These are phyloP conservation scores for Epinephelus awoara DNA, from an alignment of 2,797 vertebrate species.

Conservation along the genomic window DNA sequence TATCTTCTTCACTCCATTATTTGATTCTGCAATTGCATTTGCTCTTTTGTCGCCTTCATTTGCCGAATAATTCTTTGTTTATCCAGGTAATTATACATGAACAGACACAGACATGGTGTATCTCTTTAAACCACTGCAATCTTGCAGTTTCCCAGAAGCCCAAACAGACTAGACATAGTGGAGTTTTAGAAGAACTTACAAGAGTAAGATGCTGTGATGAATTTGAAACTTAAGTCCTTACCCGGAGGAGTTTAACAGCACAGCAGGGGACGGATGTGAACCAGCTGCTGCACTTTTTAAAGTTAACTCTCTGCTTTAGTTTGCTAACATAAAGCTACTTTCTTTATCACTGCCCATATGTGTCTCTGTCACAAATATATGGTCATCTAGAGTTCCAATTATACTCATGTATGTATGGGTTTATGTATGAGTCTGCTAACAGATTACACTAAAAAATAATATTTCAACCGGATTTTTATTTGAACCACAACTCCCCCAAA, in stretches of 20 bases:
- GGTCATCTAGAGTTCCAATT: background rate
- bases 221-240: conserved; percentile 1
- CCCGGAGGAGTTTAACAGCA: background rate
- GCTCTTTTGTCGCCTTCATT: conserved; percentile 22
- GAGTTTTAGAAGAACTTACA: background rate
- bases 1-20: conserved; percentile 31
- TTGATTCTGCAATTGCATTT: conserved; percentile 46
- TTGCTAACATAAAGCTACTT: background rate
- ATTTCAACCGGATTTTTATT: no score
- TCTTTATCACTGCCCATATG: background rate
- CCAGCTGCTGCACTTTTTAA: conserved; percentile 5
- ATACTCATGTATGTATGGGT: background rate
- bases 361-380: background rate
- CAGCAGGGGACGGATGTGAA: background rate
- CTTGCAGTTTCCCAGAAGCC: background rate
- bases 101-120: conserved; percentile 1
- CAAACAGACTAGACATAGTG: background rate
- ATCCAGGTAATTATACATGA: conserved; percentile 22
- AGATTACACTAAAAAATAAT: no score
- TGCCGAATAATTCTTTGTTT: conserved; percentile 32
- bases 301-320: conserved; percentile 1
- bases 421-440: background rate
- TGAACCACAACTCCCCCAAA: no score
- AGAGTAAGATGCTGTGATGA: background rate
- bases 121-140: conserved; percentile 22